Conservation (phyloP, 2,888 invertebrate genomes). For the Caenorhabditis wallacei region DNA sequence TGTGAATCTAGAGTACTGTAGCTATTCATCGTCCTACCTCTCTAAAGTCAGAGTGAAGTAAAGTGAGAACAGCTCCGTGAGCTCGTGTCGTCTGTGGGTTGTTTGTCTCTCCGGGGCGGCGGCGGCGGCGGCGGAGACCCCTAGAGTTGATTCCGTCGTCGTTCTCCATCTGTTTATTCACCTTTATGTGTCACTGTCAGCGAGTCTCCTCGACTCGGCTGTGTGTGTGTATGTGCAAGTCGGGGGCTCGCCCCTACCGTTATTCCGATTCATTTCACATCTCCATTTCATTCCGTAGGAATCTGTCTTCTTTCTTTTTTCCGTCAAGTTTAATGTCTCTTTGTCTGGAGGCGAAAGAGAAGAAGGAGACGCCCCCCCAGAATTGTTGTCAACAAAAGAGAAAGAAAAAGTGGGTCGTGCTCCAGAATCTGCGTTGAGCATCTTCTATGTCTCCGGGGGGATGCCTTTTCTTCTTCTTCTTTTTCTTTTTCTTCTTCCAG, state of each 20-base stretch:
- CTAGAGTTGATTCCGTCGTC: too few species aligned
- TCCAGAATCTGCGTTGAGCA: conserved; percentile 60
- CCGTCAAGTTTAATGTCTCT: conserved; percentile 61
- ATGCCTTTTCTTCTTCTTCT: conserved; percentile 37
- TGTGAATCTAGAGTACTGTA: neutral
- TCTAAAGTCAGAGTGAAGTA: too few species aligned
- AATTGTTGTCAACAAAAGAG: conserved; percentile 58
- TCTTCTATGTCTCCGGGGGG: conserved; percentile 62
- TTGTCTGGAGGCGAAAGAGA: conserved; percentile 39
- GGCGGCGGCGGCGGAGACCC: neutral
- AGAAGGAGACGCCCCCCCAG: conserved; percentile 42
- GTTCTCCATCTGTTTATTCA: conserved; percentile 59
- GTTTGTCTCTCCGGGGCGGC: too few species aligned
- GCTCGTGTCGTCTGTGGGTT: conserved; percentile 10
- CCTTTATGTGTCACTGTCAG: conserved; percentile 64
- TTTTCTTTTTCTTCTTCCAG: conserved; percentile 21
- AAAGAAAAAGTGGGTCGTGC: too few species aligned
- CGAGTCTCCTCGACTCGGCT: too few species aligned
- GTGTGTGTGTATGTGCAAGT: too few species aligned
- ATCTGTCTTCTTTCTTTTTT: conserved; percentile 3
- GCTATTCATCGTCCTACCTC: too few species aligned
- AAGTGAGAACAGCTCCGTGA: conserved; percentile 42
- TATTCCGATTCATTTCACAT: conserved; percentile 46
- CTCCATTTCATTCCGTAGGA: neutral
- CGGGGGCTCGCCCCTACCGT: neutral